Base-by-base conservation (phyloP, 2,888 invertebrate species). In the Palloptera scutellata region DNA sequence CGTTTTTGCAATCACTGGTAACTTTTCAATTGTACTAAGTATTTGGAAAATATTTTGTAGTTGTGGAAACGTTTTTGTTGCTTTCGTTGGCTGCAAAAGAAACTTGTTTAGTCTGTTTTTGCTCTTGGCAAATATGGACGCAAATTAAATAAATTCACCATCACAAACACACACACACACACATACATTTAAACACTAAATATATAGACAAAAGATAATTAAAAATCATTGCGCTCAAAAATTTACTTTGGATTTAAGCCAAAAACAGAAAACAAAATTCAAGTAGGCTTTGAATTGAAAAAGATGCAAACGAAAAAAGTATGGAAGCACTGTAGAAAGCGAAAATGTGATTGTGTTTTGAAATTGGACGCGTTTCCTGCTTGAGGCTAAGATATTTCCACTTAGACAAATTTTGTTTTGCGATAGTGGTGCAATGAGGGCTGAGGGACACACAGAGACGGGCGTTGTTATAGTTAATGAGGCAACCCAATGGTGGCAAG, bases 121-220 rank as follows among this genome's bases (percentile, higher is more conserved):
- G 70, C 66, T 65, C 66, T 73, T 72, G 72, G 73, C 74, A 74
- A 75, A 71, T 72, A 30, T 30, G 72, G 66, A 70, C 65, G 65
- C 63, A 69, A 57, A 68, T 70, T 70, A 69, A 72, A 72, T 70
- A 66, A 72, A 69, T 61, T 55, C 71, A 67, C 62, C 67, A 68
- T n/a, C 61, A 60, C 19, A n/a, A 51, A 64, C 55, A 48, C 48
- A 59, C 15, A 58, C 30, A 42, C 9, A 48, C 15, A 48, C 51
- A 48, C 13, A 48, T 15, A 48, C 4, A 48, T 15, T 15, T 15
- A 8, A 3, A 8, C 13, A 48, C 6, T 15, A 15, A n/a, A 48
- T 4, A 48, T 48, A 15, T 57, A 60, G 55, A 54, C 67, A 67
- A 68, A 63, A 64, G 69, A 71, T 71, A 69, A 71, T 71, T 69